Percentiles rank a stretch among this genome's conserved stretches.
Evolutionary conservation across 2,113 vertebrate species (phyloP).

Genomic region (Smithornis capensis): DNA sequence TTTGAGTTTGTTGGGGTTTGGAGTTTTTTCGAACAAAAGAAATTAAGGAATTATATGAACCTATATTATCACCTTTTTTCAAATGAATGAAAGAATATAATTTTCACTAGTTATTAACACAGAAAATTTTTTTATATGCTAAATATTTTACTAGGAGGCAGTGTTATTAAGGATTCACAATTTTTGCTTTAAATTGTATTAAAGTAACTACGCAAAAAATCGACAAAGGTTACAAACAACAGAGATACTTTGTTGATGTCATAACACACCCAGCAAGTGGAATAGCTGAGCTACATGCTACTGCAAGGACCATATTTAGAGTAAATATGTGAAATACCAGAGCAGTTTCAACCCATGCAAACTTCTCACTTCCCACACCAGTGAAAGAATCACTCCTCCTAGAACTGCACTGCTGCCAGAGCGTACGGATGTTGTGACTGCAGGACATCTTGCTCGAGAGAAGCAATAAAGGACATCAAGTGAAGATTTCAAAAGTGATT

Average conservation of each 20-base stretch:
- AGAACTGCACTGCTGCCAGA: background rate
- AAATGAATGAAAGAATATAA: background rate
- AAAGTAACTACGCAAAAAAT: background rate
- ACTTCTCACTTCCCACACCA: background rate
- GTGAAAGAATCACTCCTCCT: background rate
- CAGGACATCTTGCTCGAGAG: background rate
- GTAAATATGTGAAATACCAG: constrained; percentile 25
- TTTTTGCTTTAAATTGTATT: background rate
- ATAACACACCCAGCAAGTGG: background rate
- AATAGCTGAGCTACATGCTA: background rate
- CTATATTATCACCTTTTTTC: background rate
- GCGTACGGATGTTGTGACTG: accelerated
- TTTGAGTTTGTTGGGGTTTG: background rate
- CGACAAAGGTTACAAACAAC: background rate
- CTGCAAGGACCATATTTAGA: constrained; percentile 12
- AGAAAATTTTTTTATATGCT: background rate
- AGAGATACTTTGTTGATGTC: background rate
- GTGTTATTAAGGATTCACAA: background rate
- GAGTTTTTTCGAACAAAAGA: background rate
- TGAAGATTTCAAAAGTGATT: background rate
- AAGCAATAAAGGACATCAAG: background rate
- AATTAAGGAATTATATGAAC: background rate
- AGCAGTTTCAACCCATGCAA: background rate
- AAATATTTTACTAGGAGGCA: background rate
- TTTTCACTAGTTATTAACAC: background rate